Percentiles rank a stretch among this genome's conserved stretches.
Evolutionary conservation across 2,797 vertebrate species (phyloP).

Genomic region (Craterocephalus amniculus): DNA sequence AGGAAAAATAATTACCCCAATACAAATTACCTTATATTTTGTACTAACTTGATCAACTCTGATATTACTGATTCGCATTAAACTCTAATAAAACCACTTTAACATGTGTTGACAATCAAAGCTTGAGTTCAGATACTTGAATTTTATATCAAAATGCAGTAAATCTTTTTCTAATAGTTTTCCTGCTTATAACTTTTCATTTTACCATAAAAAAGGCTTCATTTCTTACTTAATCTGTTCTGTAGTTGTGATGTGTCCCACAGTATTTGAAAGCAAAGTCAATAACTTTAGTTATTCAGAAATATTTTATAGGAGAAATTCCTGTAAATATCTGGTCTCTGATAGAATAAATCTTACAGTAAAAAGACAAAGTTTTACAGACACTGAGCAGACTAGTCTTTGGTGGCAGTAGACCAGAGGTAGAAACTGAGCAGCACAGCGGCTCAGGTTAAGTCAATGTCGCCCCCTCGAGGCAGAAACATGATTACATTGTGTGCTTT

Average conservation of each 20-base stretch:
- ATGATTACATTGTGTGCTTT: background rate
- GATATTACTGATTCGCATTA: too few species aligned
- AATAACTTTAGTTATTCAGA: background rate
- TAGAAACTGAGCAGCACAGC: background rate
- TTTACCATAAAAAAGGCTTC: too few species aligned
- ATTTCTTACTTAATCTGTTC: background rate
- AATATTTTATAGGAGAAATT: background rate
- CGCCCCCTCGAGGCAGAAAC: slow-evolving; percentile 59
- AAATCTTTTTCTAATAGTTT: background rate
- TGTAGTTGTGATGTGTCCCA: background rate
- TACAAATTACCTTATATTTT: too few species aligned
- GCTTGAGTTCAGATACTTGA: background rate
- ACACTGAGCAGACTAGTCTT: too few species aligned
- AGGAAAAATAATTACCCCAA: too few species aligned
- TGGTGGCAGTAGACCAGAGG: background rate
- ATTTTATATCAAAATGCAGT: background rate
- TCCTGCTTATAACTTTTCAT: too few species aligned
- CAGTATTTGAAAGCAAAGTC: slow-evolving; percentile 25
- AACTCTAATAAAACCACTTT: background rate
- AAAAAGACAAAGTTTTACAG: background rate
- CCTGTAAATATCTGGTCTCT: background rate
- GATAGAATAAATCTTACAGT: background rate
- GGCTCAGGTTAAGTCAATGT: background rate
- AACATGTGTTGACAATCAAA: background rate
- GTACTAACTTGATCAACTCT: too few species aligned